These are phyloP conservation scores for Scytalopus superciliaris DNA, from an alignment of 2,113 vertebrate species.

Conservation along the genomic window DNA sequence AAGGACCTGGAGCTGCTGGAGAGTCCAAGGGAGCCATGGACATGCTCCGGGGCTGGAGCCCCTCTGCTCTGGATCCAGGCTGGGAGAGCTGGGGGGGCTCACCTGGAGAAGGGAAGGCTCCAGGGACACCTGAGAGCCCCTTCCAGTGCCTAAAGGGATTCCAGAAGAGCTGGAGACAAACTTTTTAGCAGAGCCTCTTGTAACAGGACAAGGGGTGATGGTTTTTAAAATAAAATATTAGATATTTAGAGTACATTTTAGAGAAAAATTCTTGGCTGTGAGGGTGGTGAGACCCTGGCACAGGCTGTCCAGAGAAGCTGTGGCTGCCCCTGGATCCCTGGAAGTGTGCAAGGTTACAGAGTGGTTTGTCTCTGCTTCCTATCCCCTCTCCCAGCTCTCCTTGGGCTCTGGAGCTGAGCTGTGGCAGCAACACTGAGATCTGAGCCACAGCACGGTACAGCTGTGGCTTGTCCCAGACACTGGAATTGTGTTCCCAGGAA, in stretches of 20 bases:
- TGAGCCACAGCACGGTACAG: background rate
- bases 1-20: background rate
- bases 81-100: background rate
- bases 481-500: background rate
- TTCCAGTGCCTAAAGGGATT: rapidly evolving
- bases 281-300: background rate
- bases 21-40: background rate
- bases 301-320: background rate
- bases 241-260: background rate
- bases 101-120: background rate
- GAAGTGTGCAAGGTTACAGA: background rate
- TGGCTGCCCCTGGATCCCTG: background rate
- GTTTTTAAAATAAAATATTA: background rate
- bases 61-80: background rate
- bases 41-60: background rate
- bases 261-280: background rate
- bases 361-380: no score
- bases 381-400: background rate
- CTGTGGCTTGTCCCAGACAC: rapidly evolving
- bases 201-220: background rate
- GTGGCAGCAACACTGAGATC: background rate
- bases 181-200: background rate
- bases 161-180: background rate
- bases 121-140: background rate
- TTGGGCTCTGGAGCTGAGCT: background rate